Conservation (phyloP, 2,888 invertebrate species). For the Heliconius hortense region DNA sequence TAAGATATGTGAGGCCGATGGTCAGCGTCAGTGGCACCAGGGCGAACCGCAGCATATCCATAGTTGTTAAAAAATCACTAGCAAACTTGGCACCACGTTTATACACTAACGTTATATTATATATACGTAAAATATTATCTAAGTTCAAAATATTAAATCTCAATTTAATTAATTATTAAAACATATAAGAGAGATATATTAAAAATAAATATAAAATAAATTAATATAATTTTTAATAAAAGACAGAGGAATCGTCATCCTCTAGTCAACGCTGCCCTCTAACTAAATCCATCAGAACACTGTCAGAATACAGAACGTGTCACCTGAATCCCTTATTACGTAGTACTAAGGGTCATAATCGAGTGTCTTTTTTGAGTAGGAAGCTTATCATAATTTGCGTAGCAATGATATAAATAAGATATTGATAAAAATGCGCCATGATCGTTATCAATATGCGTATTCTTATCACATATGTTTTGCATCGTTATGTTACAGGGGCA, state of each 20-base stretch:
- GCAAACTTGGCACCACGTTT: background rate
- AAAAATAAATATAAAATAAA: background rate
- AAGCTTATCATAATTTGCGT: constrained; percentile 67
- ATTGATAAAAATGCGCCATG: constrained; percentile 61
- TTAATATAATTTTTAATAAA: background rate
- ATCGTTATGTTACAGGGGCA: background rate
- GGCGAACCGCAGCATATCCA: constrained; percentile 65
- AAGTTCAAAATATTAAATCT: too few relatives aligned
- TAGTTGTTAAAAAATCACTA: constrained; percentile 44
- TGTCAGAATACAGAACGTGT: background rate
- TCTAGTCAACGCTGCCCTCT: constrained; percentile 5
- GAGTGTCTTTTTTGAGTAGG: constrained; percentile 25
- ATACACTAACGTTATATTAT: background rate
- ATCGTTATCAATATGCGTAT: constrained; percentile 22
- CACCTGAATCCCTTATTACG: constrained; percentile 41
- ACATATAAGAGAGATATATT: too few relatives aligned
- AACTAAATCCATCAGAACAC: constrained; percentile 38
- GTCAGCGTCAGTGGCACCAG: constrained; percentile 66
- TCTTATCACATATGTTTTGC: background rate
- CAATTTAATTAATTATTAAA: too few relatives aligned
- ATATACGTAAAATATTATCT: too few relatives aligned
- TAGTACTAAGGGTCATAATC: constrained; percentile 48
- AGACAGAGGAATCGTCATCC: background rate
- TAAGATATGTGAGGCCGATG: constrained; percentile 63
- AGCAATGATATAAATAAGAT: constrained; percentile 67